Percentiles rank a stretch among this genome's conserved stretches.
Evolutionary conservation across 2,888 invertebrate species (phyloP).

Genomic region (Megamerina dolium): DNA sequence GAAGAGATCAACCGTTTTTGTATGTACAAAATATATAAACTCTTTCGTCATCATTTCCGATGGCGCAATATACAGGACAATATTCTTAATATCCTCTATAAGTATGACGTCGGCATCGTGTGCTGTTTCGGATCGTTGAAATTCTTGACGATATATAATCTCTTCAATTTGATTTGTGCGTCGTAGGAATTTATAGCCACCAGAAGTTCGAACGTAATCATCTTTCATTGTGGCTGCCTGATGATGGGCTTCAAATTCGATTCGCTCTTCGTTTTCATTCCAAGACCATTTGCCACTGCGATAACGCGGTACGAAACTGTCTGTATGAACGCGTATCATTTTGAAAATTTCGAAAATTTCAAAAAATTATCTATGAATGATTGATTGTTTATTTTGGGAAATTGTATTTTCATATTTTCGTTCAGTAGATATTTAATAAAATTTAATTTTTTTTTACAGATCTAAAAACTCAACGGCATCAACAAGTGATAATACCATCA

Average conservation of each 20-base stretch:
- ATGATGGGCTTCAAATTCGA: slow-evolving; percentile 28
- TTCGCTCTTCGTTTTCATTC: slow-evolving; percentile 27
- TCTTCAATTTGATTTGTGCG: slow-evolving; percentile 41
- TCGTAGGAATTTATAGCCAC: slow-evolving; percentile 34
- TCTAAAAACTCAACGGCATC: too few species aligned
- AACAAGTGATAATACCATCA: slow-evolving; percentile 15
- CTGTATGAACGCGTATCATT: slow-evolving; percentile 37
- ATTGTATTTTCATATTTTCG: neutral
- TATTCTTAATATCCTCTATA: slow-evolving; percentile 41
- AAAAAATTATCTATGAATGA: neutral
- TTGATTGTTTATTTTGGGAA: slow-evolving; percentile 1
- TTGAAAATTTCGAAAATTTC: neutral
- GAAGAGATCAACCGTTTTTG: slow-evolving; percentile 33
- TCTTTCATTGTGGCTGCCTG: slow-evolving; percentile 23
- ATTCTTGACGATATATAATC: slow-evolving; percentile 37
- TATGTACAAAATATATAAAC: slow-evolving; percentile 41
- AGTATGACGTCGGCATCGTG: slow-evolving; percentile 37
- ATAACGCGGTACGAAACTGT: slow-evolving; percentile 33
- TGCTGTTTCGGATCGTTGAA: slow-evolving; percentile 24
- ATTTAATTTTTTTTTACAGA: slow-evolving; percentile 23
- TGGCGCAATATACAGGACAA: slow-evolving; percentile 41
- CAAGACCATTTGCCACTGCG: slow-evolving; percentile 40
- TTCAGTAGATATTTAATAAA: neutral
- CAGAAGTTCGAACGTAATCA: slow-evolving; percentile 24
- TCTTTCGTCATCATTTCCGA: slow-evolving; percentile 30